phyloP scores from a whole-genome alignment of 2,888 invertebrate species.

The Amorpha juglandis region DNA sequence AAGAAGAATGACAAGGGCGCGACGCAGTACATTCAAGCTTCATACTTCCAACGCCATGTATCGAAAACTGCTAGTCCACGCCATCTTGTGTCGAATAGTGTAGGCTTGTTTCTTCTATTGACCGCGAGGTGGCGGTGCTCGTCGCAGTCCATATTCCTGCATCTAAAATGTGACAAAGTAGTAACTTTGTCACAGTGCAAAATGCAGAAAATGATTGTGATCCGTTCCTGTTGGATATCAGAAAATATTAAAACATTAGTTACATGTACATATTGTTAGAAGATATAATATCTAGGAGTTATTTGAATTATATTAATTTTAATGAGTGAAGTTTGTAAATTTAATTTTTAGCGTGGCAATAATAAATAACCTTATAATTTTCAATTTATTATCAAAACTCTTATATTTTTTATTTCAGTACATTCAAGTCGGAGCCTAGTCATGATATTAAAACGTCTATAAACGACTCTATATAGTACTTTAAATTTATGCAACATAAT shows the following conservation, averaged over 20 bases:
- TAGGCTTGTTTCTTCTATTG: not conserved
- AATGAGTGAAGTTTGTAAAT: no score
- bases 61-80: conserved; percentile 15
- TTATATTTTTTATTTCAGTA: no score
- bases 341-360: no score
- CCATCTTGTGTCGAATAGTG: not conserved
- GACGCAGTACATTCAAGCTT: conserved; percentile 51
- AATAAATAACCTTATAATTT: no score
- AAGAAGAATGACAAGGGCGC: conserved; percentile 97
- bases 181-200: conserved; percentile 4
- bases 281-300: no score
- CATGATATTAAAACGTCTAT: no score
- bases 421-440: no score
- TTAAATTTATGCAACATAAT: no score
- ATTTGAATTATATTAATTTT: no score
- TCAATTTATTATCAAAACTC: no score
- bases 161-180: not conserved
- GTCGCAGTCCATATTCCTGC: conserved; percentile 4
- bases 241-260: not conserved
- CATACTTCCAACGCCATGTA: conserved; percentile 49
- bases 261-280: no score
- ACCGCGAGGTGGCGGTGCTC: not conserved
- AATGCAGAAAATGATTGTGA: conserved; percentile 1
- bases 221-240: not conserved
- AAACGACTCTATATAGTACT: no score